A percentile compares a stretch with the other conserved stretches of the same genome.
These are phyloP conservation scores for Caradrina kadenii DNA, from an alignment of 2,888 invertebrate genomes.

Conservation along the genomic window DNA sequence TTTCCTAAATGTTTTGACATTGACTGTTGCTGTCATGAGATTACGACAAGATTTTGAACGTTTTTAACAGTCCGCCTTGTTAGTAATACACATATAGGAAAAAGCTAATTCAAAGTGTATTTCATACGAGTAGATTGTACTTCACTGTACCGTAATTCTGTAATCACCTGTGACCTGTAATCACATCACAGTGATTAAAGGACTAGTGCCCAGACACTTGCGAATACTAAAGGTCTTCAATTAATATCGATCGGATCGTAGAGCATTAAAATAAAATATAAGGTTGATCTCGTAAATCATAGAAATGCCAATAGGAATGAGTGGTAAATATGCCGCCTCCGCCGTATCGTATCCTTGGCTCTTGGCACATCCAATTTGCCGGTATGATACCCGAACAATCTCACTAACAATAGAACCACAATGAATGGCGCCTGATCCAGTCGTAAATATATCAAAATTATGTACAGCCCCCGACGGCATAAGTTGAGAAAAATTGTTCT, in stretches of 20 bases:
- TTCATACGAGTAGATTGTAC: no score
- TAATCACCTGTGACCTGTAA: no score
- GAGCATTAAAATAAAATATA: constrained; percentile 2
- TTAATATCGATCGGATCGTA: constrained; percentile 41
- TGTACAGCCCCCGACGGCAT: constrained; percentile 40
- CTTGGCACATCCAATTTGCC: constrained; percentile 78
- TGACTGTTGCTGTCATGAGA: no score
- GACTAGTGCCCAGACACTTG: not conserved
- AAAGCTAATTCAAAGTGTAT: no score
- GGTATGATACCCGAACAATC: constrained; percentile 73
- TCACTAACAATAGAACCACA: constrained; percentile 68
- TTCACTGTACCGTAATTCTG: no score
- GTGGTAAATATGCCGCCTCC: constrained; percentile 64
- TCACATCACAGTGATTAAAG: no score
- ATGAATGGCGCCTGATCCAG: constrained; percentile 60
- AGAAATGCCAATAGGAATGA: constrained; percentile 53
- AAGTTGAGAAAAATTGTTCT: constrained; percentile 54
- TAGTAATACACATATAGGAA: no score
- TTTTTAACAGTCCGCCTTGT: no score
- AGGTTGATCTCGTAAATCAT: constrained; percentile 58
- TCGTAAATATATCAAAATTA: constrained; percentile 66
- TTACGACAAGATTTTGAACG: no score
- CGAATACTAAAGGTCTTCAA: constrained; percentile 26
- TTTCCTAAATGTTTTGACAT: no score
- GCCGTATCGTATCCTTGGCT: constrained; percentile 54